Evolutionary conservation across 2,797 vertebrate genomes (phyloP).

Genomic region (Rallus crepitans): DNA sequence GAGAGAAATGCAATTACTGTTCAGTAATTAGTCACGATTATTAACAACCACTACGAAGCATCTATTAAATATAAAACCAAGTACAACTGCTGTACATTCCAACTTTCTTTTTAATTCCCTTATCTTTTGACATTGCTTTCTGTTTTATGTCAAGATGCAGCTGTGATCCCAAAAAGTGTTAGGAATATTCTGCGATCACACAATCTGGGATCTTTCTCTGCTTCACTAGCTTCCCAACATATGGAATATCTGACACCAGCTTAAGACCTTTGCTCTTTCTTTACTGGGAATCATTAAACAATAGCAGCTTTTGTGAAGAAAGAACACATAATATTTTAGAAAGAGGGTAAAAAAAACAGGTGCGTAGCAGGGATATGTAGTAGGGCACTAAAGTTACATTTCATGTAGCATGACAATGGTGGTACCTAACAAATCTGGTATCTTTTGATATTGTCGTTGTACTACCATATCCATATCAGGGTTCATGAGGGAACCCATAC

Average conservation of each 20-base stretch:
- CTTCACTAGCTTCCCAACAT: not conserved
- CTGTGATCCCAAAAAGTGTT: not conserved
- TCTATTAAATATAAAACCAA: not conserved
- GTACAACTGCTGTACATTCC: not conserved
- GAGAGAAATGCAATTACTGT: conserved; percentile 1
- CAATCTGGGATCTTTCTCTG: not conserved
- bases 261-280: not conserved
- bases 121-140: not conserved
- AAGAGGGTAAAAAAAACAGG: not conserved
- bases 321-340: not conserved
- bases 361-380: not conserved
- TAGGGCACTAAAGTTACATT: not conserved
- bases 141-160: not conserved
- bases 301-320: not conserved
- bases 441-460: not conserved
- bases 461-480: not conserved
- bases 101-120: not conserved
- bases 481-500: not conserved
- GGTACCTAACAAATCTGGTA: not conserved
- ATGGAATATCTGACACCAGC: not conserved
- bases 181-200: not conserved
- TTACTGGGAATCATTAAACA: not conserved
- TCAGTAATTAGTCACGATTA: not conserved
- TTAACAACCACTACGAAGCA: not conserved
- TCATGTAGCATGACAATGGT: not conserved